Evolutionary conservation across 2,797 vertebrate genomes (phyloP).

Genomic region (Myripristis jacobus): DNA sequence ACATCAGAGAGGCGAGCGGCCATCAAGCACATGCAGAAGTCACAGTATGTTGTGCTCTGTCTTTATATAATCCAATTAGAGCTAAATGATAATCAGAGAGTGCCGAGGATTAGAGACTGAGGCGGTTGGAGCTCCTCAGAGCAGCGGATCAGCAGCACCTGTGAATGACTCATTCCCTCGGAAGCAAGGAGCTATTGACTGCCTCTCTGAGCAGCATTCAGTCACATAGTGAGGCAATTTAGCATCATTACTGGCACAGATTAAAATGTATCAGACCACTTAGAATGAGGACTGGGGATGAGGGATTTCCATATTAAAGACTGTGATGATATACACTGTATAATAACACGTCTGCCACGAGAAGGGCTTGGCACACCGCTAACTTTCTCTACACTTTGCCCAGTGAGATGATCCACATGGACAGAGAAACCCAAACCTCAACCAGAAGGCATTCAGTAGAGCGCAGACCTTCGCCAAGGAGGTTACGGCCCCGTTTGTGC

Average conservation of each 20-base stretch:
- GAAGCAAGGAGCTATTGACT: constrained; percentile 64
- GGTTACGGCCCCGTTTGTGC: too few species aligned
- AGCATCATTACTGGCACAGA: constrained; percentile 70
- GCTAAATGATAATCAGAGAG: constrained; percentile 69
- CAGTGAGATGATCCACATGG: constrained; percentile 16
- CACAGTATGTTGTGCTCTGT: constrained; percentile 52
- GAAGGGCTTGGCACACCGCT: constrained; percentile 15
- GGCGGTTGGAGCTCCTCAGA: constrained; percentile 39
- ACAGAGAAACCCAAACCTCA: too few species aligned
- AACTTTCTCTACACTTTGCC: constrained; percentile 33
- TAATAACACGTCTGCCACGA: constrained; percentile 51
- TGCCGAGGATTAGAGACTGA: constrained; percentile 66
- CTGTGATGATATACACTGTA: constrained; percentile 48
- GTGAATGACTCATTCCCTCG: constrained; percentile 67
- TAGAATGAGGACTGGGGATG: constrained; percentile 50
- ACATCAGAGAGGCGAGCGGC: constrained; percentile 40
- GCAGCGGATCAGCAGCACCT: constrained; percentile 69
- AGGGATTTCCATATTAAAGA: constrained; percentile 72
- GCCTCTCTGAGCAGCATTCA: constrained; percentile 64
- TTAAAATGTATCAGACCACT: constrained; percentile 70
- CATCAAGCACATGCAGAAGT: constrained; percentile 45
- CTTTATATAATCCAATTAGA: constrained; percentile 79
- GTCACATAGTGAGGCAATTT: constrained; percentile 64
- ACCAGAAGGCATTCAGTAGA: too few species aligned
- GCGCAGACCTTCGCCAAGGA: too few species aligned